Evolutionary conservation across 2,888 invertebrate species (phyloP), one percentile per base, ranked within the genome.

Genomic region (Diaphora mendica): DNA sequence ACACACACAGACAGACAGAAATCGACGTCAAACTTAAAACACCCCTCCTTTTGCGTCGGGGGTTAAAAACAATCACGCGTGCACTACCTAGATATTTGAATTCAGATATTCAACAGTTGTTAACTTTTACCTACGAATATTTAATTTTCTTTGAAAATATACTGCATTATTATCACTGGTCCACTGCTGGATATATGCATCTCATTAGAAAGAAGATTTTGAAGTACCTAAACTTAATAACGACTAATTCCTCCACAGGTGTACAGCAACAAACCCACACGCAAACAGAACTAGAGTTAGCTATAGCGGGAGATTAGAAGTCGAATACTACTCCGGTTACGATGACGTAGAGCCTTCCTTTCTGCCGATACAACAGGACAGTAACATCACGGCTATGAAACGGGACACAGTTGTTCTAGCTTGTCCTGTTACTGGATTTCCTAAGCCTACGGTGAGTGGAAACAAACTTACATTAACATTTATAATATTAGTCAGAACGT

Each of bases 351-450:
- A 84, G 3, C 81, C 87, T 0, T 80, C 82, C 1, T 80, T 93
- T 39, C 80, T 94, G 65, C 80, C 86, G 1, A 75, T 92, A 15
- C 79, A 78, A 0, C 80, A 88, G 23, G 86, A 88, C 72, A 87
- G 70, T 1, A 73, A 91, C 72, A 82, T 93, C 64, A 89, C 87
- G 1, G 95, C 93, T 30, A 86, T 93, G 4, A 87, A 91, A 71
- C 96, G 96, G 20, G 92, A 95, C 65, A 91, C 92, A 68, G 92
- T 96, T 48, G 91, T 94, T 33, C 91, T 97, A 75, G 96, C 96
- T 69, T 97, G 97, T 85, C 95, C 96, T 33, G 96, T 96, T 15
- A 91, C 91, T n/a, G 97, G 97, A 30, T 94, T 94, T 91, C 97
- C 97, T n/a, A 93, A 91, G 79, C 96, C 96, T 72, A 92, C 92